Base-by-base conservation (phyloP, 2,888 invertebrate genomes). In the Hirudinaria manillensis region DNA sequence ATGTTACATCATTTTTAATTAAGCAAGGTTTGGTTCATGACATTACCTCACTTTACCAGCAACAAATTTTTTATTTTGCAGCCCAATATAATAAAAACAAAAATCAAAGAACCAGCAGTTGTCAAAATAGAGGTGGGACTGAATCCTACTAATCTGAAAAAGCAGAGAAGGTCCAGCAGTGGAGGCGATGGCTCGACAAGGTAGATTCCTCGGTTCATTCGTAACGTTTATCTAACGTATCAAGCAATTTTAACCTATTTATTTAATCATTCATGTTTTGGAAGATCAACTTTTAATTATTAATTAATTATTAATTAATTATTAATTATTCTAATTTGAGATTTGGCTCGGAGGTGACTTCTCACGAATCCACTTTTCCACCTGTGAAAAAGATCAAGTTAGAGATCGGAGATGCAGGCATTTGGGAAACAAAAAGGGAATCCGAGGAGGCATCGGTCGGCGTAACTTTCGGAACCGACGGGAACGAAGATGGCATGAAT, bases 301-400 rank as follows among this genome's bases (percentile, higher is more conserved):
- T 61, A 24, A 61, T 1, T 6, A 1, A 6, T 19, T 61, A 6
- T 61, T 29, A 61, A 61, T 16, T 61, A 1, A 29, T 27, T 21
- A 16, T 7, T 16, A 10, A 45, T n/a, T 29, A 16, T 27, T 61
- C 24, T 10, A 27, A 6, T 61, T 61, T 29, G 6, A 61, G 61
- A 61, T n/a, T 29, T 29, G 61, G 61, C 2, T 27, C 61, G 10
- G 61, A 61, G 29, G 1, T n/a, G 19, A 27, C 61, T 27, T 61
- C 61, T 1, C 29, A 6, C 1, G 61, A 61, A 21, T 10, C 19
- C 29, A 45, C 16, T 45, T 61, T 16, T 29, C 74, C 70, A 13
- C 70, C 76, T 4, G 27, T 73, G 24, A 76, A 76, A 45, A 72
- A 72, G 74, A 74, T 76, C n/a, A 76, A 76, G 36, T 34, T 76